Percentiles rank a stretch among this genome's conserved stretches.
phyloP scores from a whole-genome alignment of 2,113 vertebrate genomes.

The Neomonachus schauinslandi region DNA sequence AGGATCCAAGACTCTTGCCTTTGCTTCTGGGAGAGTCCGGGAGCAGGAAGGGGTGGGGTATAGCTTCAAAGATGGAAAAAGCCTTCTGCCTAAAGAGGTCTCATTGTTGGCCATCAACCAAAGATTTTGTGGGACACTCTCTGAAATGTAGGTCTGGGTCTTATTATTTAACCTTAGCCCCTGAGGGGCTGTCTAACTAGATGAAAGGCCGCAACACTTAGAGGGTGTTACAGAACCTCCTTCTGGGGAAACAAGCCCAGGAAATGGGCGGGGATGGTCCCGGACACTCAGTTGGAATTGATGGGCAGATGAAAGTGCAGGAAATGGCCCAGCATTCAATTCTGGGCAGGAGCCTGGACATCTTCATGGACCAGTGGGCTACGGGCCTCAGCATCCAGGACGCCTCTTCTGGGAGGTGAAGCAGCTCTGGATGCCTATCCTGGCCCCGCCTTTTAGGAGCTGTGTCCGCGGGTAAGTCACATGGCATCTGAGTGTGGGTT shows the following conservation, averaged over 20 bases:
- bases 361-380: not conserved
- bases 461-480: not conserved
- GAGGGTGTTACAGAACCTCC: not conserved
- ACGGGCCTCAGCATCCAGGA: not conserved
- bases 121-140: not conserved
- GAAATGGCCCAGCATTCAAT: constrained; percentile 5
- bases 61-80: not conserved
- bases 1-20: not conserved
- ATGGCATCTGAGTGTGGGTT: not conserved
- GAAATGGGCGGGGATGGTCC: constrained; percentile 33
- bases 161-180: not conserved
- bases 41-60: accelerated
- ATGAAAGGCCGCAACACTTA: not conserved
- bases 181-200: not conserved
- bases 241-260: not conserved
- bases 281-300: constrained; percentile 29
- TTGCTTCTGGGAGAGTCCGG: not conserved
- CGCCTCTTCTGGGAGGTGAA: not conserved
- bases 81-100: not conserved
- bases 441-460: not conserved
- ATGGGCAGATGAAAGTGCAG: constrained; percentile 16
- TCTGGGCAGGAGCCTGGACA: not conserved
- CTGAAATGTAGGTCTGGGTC: not conserved
- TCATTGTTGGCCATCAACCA: not conserved
- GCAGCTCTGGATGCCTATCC: not conserved